phyloP scores from a whole-genome alignment of 2,113 vertebrate species.

The Melanocharis versteri region DNA sequence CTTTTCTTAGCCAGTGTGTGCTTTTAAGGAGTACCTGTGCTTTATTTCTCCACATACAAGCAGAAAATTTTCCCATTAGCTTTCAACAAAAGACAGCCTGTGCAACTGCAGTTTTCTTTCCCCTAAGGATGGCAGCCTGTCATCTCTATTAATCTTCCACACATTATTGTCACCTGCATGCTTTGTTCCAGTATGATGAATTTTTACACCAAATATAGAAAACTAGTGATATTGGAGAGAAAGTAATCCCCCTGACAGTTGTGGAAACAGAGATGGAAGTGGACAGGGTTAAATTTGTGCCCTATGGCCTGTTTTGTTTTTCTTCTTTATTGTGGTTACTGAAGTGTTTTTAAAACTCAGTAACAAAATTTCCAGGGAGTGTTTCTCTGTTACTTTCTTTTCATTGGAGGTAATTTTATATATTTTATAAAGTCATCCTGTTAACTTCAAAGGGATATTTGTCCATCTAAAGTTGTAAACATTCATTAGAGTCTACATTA shows the following conservation, averaged over 20 bases:
- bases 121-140: background rate
- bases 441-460: background rate
- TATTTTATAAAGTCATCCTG: background rate
- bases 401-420: background rate
- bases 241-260: background rate
- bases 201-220: background rate
- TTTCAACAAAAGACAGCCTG: background rate
- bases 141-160: conserved; percentile 12
- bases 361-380: background rate
- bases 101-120: background rate
- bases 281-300: background rate
- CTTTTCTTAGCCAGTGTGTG: background rate
- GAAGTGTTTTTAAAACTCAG: background rate
- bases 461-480: background rate
- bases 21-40: background rate
- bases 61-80: background rate
- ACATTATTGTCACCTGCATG: background rate
- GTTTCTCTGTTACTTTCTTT: background rate
- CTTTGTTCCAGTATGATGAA: background rate
- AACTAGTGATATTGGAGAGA: background rate
- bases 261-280: background rate
- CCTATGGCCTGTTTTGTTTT: background rate
- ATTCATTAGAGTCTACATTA: background rate
- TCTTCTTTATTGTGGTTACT: background rate
- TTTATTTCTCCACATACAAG: background rate